Base-by-base conservation (phyloP, 2,797 vertebrate species). In the Amniataba percoides region DNA sequence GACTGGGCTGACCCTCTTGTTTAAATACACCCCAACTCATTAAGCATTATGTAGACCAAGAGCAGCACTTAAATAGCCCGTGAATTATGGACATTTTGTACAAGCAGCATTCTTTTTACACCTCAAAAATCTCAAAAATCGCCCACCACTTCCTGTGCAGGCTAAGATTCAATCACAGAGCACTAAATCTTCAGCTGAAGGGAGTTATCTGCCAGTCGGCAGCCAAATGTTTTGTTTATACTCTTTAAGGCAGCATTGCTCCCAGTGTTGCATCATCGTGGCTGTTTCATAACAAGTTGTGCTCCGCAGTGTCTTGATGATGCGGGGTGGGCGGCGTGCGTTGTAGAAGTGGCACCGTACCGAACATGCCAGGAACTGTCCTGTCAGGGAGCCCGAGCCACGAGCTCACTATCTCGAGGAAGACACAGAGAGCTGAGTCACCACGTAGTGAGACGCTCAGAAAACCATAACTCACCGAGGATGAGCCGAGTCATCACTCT, bases 21-120 rank as follows among this genome's bases (percentile, higher is more conserved):
- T 94, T 93, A 92, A 95, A 94, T 92, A 89, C 89, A 90, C 78
- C 83, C 80, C 70, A 84, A 90, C 85, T 92, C 91, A 93, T 93
- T 93, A 93, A 90, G 89, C 76, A 91, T 92, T 88, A 88, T 91
- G 79, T 70, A 88, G 88, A 90, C 87, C 82, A 85, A 86, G 83
- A 90, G 81, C 68, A 87, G 85, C 81, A 84, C 81, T 87, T 88
- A 93, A 93, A 91, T 75, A 92, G 83, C 67, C 76, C 12, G 57
- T 89, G 88, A 94, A 86, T 93, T 88, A 89, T 92, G 80, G 73
- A 61, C 81, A 58, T 88, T 90, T 87, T 85, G 62, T 64, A 63
- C 75, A 77, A 87, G 82, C 63, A 71, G 51, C 62, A 78, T 87
- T 89, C 66, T 77, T 84, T 84, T 84, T 85, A 71, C 83, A 84